These are phyloP conservation scores for Meteorus sp. DNA, from an alignment of 1,140 invertebrate genomes.

Conservation along the genomic window DNA sequence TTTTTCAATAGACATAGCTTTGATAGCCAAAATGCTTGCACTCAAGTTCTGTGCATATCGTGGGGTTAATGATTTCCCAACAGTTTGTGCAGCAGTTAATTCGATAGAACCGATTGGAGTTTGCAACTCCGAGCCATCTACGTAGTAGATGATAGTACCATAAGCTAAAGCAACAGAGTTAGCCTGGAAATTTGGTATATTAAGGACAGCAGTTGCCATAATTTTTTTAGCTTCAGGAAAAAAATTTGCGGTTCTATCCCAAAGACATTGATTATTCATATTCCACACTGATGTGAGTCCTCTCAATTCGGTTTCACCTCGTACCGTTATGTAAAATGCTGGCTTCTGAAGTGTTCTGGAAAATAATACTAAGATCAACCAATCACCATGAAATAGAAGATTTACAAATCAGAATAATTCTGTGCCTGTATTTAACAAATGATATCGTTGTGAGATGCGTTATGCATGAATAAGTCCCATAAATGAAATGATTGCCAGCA, in stretches of 20 bases:
- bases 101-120: constrained; percentile 32
- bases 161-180: constrained; percentile 27
- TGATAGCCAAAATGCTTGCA: constrained; percentile 38
- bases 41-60: constrained; percentile 26
- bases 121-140: constrained; percentile 42
- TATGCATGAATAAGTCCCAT: neutral
- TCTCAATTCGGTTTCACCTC: constrained; percentile 28
- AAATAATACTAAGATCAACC: constrained; percentile 22
- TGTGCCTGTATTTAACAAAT: neutral
- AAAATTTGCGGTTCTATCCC: constrained; percentile 33
- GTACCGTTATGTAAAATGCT: constrained; percentile 38
- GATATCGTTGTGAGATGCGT: no score
- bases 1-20: constrained; percentile 40
- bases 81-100: constrained; percentile 31
- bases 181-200: constrained; percentile 43
- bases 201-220: constrained; percentile 39
- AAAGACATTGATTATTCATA: constrained; percentile 30
- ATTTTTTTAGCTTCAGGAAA: constrained; percentile 24
- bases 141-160: constrained; percentile 43
- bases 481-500: neutral
- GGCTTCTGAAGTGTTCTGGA: constrained; percentile 40
- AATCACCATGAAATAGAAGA: neutral
- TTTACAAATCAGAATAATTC: neutral
- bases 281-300: constrained; percentile 41
- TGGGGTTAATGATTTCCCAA: constrained; percentile 32